Evolutionary conservation across 2,113 vertebrate genomes (phyloP), one percentile per base, ranked within the genome.

Genomic region (Ageneiosus marmoratus): DNA sequence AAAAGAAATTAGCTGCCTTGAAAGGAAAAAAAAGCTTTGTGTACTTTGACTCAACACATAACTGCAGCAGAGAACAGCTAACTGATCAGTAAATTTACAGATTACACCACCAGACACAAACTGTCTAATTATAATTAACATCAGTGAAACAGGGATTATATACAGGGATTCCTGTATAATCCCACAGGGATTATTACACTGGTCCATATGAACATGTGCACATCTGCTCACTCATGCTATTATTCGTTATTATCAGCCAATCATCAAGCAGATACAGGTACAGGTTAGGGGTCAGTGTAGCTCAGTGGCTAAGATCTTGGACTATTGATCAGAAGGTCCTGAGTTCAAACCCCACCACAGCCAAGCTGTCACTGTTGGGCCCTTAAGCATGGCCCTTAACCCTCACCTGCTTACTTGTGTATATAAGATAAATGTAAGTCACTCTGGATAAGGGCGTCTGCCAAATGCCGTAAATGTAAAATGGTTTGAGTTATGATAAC

Each of bases 1-100:
- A 80, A 77, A 77, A 77, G 29, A 67, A 51, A 67, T 34, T 9
- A 55, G 55, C 11, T 69, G 62, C 27, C 22, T n/a, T 69, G 32
- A 72, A 70, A 46, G 27, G 56, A 8, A 18, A 67, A 34, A 34
- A 67, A 22, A 80, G 18, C 29, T 46, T 44, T 63, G 48, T 72
- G 50, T 41, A 44, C 4, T 44, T 70, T 24, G 24, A 41, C 2
- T 81, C 34, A 13, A 29, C n/a, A 48, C 63, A 37, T 27, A 67
- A 50, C 44, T 24, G 18, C 41, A 50, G 15, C 44, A 5, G 58
- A 44, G 56, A 46, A 62, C 55, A 56, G 18, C 60, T 60, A 27
- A 8, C 29, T 44, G 32, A 41, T 41, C 20, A 5, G 15, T 9
- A 20, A 8, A 8, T 67, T 9, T 37, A 69, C 34, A 41, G 34